phyloP scores from a whole-genome alignment of 2,113 vertebrate species.

The Phainopepla nitens region DNA sequence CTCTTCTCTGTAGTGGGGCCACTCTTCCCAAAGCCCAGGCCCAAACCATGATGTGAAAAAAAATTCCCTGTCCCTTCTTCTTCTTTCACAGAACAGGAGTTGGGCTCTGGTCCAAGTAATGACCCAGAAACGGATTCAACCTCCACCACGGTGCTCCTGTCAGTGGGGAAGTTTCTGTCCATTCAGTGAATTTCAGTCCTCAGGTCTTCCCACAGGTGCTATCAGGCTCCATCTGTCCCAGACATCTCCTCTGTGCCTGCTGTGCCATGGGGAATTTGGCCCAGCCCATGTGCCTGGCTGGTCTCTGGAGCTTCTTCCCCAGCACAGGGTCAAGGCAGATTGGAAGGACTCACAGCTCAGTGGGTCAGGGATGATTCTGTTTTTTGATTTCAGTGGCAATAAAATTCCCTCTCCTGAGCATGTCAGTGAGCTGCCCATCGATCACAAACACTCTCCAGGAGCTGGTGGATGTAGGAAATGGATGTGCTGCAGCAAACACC shows the following conservation, averaged over 20 bases:
- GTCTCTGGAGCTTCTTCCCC: neutral
- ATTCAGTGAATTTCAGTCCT: neutral
- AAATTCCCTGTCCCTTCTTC: neutral
- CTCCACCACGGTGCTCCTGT: accelerated
- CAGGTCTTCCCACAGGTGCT: neutral
- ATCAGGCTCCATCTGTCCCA: neutral
- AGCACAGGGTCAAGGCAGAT: neutral
- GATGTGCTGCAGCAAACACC: accelerated
- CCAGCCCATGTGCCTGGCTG: accelerated
- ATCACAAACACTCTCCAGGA: neutral
- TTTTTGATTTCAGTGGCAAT: neutral
- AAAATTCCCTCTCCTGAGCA: neutral
- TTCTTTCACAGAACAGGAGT: neutral
- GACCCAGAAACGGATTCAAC: neutral
- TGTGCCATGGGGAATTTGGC: neutral
- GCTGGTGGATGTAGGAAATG: neutral
- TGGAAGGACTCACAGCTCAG: neutral
- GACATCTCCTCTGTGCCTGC: neutral
- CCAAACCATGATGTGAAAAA: neutral
- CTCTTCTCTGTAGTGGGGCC: neutral
- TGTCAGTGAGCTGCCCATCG: neutral
- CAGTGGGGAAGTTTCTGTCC: neutral
- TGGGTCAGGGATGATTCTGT: neutral
- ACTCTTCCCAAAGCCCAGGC: neutral
- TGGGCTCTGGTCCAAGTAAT: neutral